These are phyloP conservation scores for Trachelus stipa DNA, from an alignment of 2,888 invertebrate species.

Conservation along the genomic window DNA sequence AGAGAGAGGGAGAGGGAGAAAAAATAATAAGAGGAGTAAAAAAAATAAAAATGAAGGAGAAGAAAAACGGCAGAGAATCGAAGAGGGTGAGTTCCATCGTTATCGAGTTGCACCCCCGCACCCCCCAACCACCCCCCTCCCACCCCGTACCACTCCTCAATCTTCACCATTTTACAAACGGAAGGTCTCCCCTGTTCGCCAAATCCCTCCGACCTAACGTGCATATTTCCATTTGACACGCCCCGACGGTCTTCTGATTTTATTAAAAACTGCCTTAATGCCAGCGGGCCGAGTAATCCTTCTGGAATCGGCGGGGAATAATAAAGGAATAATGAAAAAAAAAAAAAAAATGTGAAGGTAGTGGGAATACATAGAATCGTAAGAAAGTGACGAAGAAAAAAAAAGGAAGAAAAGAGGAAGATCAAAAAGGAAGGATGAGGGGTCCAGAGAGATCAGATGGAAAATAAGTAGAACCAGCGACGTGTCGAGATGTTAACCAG, in stretches of 20 bases:
- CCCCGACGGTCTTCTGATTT: constrained; percentile 28
- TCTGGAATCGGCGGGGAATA: no score
- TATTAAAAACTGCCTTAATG: constrained; percentile 33
- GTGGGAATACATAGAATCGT: background rate
- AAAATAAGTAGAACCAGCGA: constrained; percentile 13
- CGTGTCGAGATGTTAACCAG: no score
- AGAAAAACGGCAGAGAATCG: background rate
- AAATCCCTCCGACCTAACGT: constrained; percentile 50
- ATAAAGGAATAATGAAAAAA: background rate
- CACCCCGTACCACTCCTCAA: constrained; percentile 13
- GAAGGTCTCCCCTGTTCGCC: constrained; percentile 30
- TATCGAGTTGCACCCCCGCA: constrained; percentile 51
- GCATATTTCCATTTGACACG: constrained; percentile 51
- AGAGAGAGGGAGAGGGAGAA: no score
- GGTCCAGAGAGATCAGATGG: constrained; percentile 34
- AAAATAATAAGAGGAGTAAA: background rate
- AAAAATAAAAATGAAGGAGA: background rate
- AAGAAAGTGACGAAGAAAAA: constrained; percentile 23
- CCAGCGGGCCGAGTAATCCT: constrained; percentile 3
- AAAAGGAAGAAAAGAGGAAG: constrained; percentile 2
- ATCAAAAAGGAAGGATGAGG: constrained; percentile 2
- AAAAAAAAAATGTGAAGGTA: background rate
- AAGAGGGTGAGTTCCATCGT: constrained; percentile 42
- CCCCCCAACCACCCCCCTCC: background rate
- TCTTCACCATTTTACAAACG: constrained; percentile 13